These are phyloP conservation scores for Sebastes hubbsi DNA, from an alignment of 2,797 vertebrate species.

Conservation along the genomic window DNA sequence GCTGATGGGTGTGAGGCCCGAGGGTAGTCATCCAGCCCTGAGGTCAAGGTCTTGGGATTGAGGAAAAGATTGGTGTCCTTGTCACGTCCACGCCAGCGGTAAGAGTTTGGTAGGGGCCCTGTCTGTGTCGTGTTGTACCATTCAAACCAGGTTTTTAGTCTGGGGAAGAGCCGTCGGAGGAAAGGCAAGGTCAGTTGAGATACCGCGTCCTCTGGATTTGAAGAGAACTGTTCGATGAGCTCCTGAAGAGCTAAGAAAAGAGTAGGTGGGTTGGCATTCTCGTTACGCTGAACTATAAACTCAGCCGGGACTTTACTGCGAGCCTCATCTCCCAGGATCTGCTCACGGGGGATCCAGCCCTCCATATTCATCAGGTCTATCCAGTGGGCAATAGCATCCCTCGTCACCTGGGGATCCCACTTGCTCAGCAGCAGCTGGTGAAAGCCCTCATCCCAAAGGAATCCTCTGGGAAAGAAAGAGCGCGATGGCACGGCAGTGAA, in stretches of 20 bases:
- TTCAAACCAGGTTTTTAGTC: slow-evolving; percentile 91
- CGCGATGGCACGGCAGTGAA: slow-evolving; percentile 94
- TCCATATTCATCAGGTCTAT: slow-evolving; percentile 92
- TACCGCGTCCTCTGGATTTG: slow-evolving; percentile 25
- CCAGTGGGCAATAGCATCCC: slow-evolving; percentile 90
- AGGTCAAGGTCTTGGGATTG: slow-evolving; percentile 95
- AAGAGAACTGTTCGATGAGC: slow-evolving; percentile 79
- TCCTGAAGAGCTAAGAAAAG: slow-evolving; percentile 88
- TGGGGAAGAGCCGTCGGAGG: slow-evolving; percentile 87
- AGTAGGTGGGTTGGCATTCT: slow-evolving; percentile 94
- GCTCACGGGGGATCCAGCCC: slow-evolving; percentile 97
- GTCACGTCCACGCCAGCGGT: slow-evolving; percentile 95
- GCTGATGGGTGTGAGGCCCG: slow-evolving; percentile 92
- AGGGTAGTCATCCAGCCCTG: slow-evolving; percentile 95
- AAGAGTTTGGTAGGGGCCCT: slow-evolving; percentile 86
- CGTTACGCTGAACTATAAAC: slow-evolving; percentile 90
- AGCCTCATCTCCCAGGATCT: slow-evolving; percentile 93
- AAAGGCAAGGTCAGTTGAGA: slow-evolving; percentile 68
- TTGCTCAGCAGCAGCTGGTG: slow-evolving; percentile 92
- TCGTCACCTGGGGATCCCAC: slow-evolving; percentile 89
- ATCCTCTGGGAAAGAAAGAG: slow-evolving; percentile 96
- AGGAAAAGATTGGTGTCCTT: slow-evolving; percentile 87
- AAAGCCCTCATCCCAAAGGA: slow-evolving; percentile 98
- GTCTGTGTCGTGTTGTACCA: slow-evolving; percentile 93
- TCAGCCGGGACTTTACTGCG: slow-evolving; percentile 91